Evolutionary conservation across 2,888 invertebrate genomes (phyloP).

Genomic region (Microctonus brassicae): DNA sequence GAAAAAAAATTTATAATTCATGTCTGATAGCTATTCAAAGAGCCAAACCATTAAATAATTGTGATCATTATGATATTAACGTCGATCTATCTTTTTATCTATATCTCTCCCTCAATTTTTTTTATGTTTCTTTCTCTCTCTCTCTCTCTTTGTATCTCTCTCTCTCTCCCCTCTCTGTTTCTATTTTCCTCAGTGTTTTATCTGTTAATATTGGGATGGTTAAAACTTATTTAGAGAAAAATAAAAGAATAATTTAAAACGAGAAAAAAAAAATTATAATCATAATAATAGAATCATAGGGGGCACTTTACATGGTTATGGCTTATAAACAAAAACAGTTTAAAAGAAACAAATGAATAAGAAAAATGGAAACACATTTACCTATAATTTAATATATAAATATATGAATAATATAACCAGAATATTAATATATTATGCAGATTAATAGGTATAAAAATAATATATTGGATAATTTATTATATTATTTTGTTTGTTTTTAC

Average conservation of each 20-base stretch:
- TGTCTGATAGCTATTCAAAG: conserved; percentile 63
- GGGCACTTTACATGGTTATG: conserved; percentile 65
- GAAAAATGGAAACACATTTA: conserved; percentile 40
- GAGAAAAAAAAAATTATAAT: conserved; percentile 15
- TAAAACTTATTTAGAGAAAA: conserved; percentile 13
- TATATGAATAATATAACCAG: conserved; percentile 58
- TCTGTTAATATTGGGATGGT: conserved; percentile 34
- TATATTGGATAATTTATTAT: conserved; percentile 69
- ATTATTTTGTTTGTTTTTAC: conserved; percentile 65
- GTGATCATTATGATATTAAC: conserved; percentile 64
- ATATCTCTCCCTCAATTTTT: conserved; percentile 28
- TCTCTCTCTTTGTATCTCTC: conserved; percentile 13
- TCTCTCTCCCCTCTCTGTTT: conserved; percentile 35
- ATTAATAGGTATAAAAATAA: conserved; percentile 62
- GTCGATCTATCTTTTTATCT: conserved; percentile 45
- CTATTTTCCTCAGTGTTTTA: conserved; percentile 23
- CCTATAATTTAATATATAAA: too few relatives aligned
- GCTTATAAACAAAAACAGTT: conserved; percentile 36
- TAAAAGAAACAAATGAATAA: conserved; percentile 26
- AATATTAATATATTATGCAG: conserved; percentile 68
- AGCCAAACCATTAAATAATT: conserved; percentile 63
- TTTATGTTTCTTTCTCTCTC: conserved; percentile 9
- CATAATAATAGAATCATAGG: conserved; percentile 38
- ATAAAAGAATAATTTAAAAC: conserved; percentile 27
- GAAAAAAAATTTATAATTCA: conserved; percentile 35